Conservation (phyloP, 2,797 vertebrate species). For the Percopsis omiscomaycus region DNA sequence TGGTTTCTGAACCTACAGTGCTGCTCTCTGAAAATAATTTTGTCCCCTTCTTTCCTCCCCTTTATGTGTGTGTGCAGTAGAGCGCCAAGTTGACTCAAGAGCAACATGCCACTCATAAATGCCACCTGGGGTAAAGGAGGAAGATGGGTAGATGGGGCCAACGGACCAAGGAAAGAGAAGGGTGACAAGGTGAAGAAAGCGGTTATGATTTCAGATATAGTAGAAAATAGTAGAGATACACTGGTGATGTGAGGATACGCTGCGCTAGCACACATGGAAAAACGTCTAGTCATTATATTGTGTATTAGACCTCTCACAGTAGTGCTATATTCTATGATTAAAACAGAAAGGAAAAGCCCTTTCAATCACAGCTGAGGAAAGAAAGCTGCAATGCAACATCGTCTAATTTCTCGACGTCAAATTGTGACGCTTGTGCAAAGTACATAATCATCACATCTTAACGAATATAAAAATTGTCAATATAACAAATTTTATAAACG, state of each 20-base stretch:
- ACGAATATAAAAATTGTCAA: no score
- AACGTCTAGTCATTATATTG: not conserved
- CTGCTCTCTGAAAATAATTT: not conserved
- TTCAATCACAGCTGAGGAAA: conserved; percentile 14
- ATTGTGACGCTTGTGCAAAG: no score
- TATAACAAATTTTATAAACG: no score
- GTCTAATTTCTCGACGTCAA: no score
- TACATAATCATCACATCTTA: no score
- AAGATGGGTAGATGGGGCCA: conserved; percentile 7
- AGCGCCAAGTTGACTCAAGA: conserved; percentile 34
- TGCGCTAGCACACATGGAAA: not conserved
- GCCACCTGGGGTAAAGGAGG: conserved; percentile 24
- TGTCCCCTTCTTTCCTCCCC: not conserved
- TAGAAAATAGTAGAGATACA: not conserved
- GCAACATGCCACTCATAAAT: conserved; percentile 39
- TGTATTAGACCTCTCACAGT: conserved; percentile 5
- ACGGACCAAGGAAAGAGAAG: not conserved
- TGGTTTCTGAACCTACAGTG: no score
- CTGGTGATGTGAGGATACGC: no score
- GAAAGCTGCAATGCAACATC: not conserved
- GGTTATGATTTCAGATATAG: not conserved
- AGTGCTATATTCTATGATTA: not conserved
- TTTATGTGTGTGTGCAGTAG: conserved; percentile 33
- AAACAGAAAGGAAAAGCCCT: conserved; percentile 22
- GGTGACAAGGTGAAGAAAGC: not conserved